Evolutionary conservation across 2,888 invertebrate genomes (phyloP).

Genomic region (Cheilosia soror): DNA sequence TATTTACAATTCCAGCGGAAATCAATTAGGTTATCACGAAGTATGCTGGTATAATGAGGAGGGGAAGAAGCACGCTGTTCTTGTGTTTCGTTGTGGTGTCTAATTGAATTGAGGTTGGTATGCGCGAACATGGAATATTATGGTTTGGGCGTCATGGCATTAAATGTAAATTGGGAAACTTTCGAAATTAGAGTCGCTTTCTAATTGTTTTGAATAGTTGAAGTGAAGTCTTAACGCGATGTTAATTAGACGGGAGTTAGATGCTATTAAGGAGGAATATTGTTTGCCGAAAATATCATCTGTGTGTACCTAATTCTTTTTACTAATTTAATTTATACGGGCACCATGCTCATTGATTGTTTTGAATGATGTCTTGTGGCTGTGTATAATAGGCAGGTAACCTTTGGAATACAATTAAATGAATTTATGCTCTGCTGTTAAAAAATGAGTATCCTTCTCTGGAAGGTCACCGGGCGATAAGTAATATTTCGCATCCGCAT

Average conservation of each 20-base stretch:
- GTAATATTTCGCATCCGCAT: no score
- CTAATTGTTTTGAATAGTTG: conserved; percentile 42
- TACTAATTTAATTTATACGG: background rate
- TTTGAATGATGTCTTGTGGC: no score
- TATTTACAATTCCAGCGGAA: conserved; percentile 54
- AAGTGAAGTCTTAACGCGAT: conserved; percentile 27
- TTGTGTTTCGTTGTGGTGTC: conserved; percentile 8
- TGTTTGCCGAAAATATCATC: conserved; percentile 4
- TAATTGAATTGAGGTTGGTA: conserved; percentile 23
- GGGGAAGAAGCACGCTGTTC: background rate
- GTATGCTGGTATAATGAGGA: background rate
- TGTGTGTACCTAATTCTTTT: background rate
- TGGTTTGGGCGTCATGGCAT: background rate
- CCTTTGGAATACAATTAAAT: no score
- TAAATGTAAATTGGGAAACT: conserved; percentile 49
- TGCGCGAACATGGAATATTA: background rate
- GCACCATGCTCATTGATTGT: background rate
- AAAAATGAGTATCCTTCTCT: no score
- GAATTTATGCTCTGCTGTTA: no score
- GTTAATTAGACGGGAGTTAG: conserved; percentile 37
- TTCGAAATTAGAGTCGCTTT: conserved; percentile 43
- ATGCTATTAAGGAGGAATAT: conserved; percentile 7
- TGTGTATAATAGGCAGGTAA: no score
- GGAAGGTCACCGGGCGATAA: no score
- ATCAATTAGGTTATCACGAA: conserved; percentile 64